Base-by-base conservation (phyloP, 2,113 vertebrate species). In the Tor tambroides region DNA sequence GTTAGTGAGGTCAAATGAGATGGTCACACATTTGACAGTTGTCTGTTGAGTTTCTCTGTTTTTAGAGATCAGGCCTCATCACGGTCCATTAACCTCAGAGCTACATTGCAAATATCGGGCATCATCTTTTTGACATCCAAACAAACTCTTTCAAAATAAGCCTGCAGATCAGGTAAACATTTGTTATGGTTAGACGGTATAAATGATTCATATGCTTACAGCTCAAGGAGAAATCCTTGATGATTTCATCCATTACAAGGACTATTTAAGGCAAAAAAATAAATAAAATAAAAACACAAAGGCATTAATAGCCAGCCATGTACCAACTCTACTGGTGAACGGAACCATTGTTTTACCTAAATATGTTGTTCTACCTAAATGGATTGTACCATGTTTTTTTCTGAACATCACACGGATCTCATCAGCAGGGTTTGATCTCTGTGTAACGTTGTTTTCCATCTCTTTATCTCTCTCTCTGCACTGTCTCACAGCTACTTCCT, bases 401-500 rank as follows among this genome's bases (percentile, higher is more conserved):
- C n/a, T 11, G 2, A 82, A 72, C 65, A 83, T 72, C 81, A 83
- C 43, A 32, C 11, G 15, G 8, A 54, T 83, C 81, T 83, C 65
- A 72, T 83, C 26, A 83, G 41, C 63, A n/a, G 19, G 65, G 30
- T 71, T 83, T 83, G 81, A 83, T 71, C 74, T 80, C 76, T 15
- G 6, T 49, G 23, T 85, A 19, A 32, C 86, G 43, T 85, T 74
- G 32, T 83, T 86, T 81, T 77, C 71, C 38, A 67, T 75, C 11
- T 74, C 56, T 69, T 5, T 51, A 82, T 28, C 43, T 35, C 28
- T 35, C 84, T 59, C 30, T 23, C 54, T 15, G 59, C 41, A 8
- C 43, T 86, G 51, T 61, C 74, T 51, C 81, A 84, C 61, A 82
- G 59, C 88, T 83, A 87, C 85, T 15, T 35, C 69, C 65, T 81